These are phyloP conservation scores for Drosophila mimetica DNA, from an alignment of 2,888 invertebrate species.

Conservation along the genomic window DNA sequence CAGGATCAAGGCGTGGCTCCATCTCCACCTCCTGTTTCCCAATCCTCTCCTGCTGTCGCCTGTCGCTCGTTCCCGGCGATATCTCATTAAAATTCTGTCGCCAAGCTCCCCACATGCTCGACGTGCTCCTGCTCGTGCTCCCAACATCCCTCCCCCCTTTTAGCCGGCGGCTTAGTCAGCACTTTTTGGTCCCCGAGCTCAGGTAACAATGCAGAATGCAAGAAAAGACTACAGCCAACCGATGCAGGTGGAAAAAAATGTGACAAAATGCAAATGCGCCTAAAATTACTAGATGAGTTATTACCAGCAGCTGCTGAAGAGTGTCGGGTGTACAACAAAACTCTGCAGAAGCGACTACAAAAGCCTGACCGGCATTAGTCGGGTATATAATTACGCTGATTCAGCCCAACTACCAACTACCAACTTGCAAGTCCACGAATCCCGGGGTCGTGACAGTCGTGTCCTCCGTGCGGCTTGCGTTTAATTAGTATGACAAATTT, in stretches of 20 bases:
- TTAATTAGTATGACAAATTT: conserved; percentile 80
- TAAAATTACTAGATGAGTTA: conserved; percentile 63
- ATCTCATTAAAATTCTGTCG: conserved; percentile 75
- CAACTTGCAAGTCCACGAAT: conserved; percentile 25
- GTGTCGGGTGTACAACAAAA: conserved; percentile 23
- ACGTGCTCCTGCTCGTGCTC: conserved; percentile 33
- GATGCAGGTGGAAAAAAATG: conserved; percentile 22
- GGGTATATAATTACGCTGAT: conserved; percentile 68
- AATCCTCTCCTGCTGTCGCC: conserved; percentile 30
- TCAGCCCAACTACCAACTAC: too few species aligned
- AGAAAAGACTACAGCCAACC: conserved; percentile 7
- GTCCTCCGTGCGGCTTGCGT: conserved; percentile 50
- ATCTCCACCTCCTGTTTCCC: neutral
- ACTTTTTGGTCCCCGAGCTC: conserved; percentile 50
- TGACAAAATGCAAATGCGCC: conserved; percentile 69
- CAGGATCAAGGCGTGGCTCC: conserved; percentile 34
- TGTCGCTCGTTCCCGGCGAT: conserved; percentile 21
- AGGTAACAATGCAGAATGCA: conserved; percentile 42
- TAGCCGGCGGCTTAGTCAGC: conserved; percentile 60
- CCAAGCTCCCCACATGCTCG: conserved; percentile 36
- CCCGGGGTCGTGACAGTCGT: conserved; percentile 19
- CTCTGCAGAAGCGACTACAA: conserved; percentile 14
- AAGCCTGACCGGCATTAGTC: conserved; percentile 44
- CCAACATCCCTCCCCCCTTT: conserved; percentile 13
- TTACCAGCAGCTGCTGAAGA: conserved; percentile 24